Evolutionary conservation across 1,140 invertebrate genomes (phyloP).

Genomic region (Zaprionus lachaisei): DNA sequence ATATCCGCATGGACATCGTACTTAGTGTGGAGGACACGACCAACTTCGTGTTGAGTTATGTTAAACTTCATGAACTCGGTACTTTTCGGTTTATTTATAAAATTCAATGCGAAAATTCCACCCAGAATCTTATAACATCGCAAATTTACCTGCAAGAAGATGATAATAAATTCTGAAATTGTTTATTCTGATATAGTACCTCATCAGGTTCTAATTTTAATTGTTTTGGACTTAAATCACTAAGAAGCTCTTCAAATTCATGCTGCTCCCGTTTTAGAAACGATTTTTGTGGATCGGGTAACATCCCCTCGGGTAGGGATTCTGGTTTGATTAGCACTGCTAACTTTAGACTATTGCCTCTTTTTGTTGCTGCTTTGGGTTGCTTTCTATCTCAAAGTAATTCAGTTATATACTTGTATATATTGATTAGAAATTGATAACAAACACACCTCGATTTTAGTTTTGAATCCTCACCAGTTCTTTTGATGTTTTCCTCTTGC

Average conservation of each 20-base stretch:
- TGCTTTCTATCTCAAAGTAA: too few relatives aligned
- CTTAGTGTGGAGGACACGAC: constrained; percentile 35
- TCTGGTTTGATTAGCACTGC: constrained; percentile 50
- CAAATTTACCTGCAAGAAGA: constrained; percentile 59
- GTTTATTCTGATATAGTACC: constrained; percentile 27
- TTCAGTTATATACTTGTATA: too few relatives aligned
- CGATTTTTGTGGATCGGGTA: constrained; percentile 58
- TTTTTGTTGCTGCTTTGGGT: too few relatives aligned
- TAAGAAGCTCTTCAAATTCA: constrained; percentile 51
- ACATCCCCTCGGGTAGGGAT: constrained; percentile 32
- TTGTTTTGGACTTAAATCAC: constrained; percentile 45
- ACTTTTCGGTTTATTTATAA: constrained; percentile 58
- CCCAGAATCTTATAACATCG: constrained; percentile 64
- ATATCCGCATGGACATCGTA: constrained; percentile 28
- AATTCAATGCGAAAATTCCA: constrained; percentile 60
- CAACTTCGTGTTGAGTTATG: constrained; percentile 63
- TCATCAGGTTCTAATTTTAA: constrained; percentile 49
- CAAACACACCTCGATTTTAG: too few relatives aligned
- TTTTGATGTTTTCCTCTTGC: not conserved
- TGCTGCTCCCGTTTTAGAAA: constrained; percentile 53
- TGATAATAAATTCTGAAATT: not conserved
- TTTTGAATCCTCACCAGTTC: too few relatives aligned
- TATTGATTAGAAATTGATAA: too few relatives aligned
- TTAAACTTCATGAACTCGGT: constrained; percentile 56
- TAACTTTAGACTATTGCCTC: not conserved